Percentiles rank a stretch among this genome's conserved stretches.
Conservation (phyloP, 2,797 vertebrate species). For the Channallabes apus region DNA sequence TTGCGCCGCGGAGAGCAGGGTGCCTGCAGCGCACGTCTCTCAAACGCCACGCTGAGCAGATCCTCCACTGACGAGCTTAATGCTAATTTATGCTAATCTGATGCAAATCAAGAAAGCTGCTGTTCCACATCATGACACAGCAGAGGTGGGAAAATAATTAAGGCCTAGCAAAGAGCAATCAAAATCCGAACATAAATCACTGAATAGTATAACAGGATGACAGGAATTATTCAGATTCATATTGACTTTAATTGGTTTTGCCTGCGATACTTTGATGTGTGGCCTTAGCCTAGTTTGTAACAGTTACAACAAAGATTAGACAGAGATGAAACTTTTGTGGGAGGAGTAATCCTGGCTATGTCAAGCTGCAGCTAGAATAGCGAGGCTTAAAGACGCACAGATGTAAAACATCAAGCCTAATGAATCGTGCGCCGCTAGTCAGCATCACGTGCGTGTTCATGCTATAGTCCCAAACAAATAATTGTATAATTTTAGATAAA, state of each 20-base stretch:
- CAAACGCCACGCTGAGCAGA: conserved; percentile 50
- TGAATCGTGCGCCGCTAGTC: background rate
- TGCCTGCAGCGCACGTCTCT: conserved; percentile 46
- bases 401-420: background rate
- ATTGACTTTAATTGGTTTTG: conserved; percentile 50
- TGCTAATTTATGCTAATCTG: conserved; percentile 52
- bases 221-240: conserved; percentile 50
- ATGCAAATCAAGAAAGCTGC: conserved; percentile 49
- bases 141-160: conserved; percentile 53
- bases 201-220: conserved; percentile 50
- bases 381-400: background rate
- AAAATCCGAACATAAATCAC: conserved; percentile 49
- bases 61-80: conserved; percentile 48
- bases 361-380: background rate
- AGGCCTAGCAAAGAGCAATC: conserved; percentile 54
- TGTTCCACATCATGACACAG: conserved; percentile 49
- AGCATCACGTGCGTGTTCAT: background rate
- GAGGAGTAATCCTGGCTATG: background rate
- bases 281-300: conserved; percentile 41
- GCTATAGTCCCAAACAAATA: background rate
- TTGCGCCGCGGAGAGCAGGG: conserved; percentile 34
- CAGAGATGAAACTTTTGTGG: conserved; percentile 5
- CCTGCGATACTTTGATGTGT: conserved; percentile 41
- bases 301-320: conserved; percentile 32
- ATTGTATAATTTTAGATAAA: background rate